Evolutionary conservation across 1,140 invertebrate species (phyloP).

Genomic region (Leptoteleia sp.): DNA sequence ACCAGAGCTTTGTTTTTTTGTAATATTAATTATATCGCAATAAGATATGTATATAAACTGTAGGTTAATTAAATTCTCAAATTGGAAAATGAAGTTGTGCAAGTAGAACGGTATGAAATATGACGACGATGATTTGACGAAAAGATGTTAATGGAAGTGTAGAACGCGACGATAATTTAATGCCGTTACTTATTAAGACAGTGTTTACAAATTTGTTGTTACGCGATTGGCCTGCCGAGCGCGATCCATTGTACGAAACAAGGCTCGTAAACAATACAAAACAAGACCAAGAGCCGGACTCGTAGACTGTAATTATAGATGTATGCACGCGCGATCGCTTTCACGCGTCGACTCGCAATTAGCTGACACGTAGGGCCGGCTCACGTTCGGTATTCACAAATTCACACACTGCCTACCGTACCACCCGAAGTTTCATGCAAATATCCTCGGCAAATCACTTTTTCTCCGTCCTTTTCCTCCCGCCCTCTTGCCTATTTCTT

Average conservation of each 20-base stretch:
- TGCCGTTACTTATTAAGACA: too few relatives aligned
- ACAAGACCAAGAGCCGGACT: constrained; percentile 46
- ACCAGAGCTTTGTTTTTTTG: too few relatives aligned
- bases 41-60: too few relatives aligned
- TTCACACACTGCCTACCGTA: constrained; percentile 54
- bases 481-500: neutral
- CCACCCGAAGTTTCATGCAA: constrained; percentile 34
- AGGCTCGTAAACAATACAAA: constrained; percentile 46
- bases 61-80: too few relatives aligned
- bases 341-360: constrained; percentile 68
- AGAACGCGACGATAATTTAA: too few relatives aligned
- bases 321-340: constrained; percentile 68
- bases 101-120: too few relatives aligned
- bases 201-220: constrained; percentile 16
- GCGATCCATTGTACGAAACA: constrained; percentile 39
- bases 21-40: too few relatives aligned
- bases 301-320: constrained; percentile 66
- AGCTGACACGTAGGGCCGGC: constrained; percentile 57
- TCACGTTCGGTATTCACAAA: constrained; percentile 52
- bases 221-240: constrained; percentile 13
- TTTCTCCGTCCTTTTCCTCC: too few relatives aligned
- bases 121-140: too few relatives aligned
- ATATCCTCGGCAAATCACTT: constrained; percentile 28
- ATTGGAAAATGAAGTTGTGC: too few relatives aligned
- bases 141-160: too few relatives aligned